Percentiles rank a stretch among this genome's conserved stretches.
These are phyloP conservation scores for Macropodus opercularis DNA, from an alignment of 2,797 vertebrate genomes.

Conservation along the genomic window DNA sequence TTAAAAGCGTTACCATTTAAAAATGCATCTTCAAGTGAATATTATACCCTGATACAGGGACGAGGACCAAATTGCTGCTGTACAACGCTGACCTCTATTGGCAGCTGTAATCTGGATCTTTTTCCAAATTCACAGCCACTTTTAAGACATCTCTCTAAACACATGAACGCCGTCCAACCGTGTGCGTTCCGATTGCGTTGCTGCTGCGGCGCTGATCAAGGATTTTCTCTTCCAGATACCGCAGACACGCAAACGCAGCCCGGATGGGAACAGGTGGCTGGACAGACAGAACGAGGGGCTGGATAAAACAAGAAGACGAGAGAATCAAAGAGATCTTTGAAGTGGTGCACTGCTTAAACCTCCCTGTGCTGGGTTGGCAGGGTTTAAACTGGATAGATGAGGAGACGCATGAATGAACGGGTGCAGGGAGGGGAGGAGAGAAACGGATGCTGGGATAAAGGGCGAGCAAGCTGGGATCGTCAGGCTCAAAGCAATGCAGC, in stretches of 20 bases:
- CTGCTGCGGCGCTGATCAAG: slow-evolving; percentile 22
- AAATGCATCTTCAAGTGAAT: not conserved
- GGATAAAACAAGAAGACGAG: slow-evolving; percentile 45
- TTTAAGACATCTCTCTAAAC: slow-evolving; percentile 18
- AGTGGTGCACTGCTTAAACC: slow-evolving; percentile 58
- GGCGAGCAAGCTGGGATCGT: slow-evolving; percentile 12
- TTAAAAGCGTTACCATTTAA: not conserved
- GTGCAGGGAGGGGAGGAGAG: slow-evolving; percentile 22
- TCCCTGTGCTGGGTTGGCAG: slow-evolving; percentile 16
- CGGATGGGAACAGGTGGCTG: slow-evolving; percentile 64
- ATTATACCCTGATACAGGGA: not conserved
- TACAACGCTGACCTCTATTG: slow-evolving; percentile 75
- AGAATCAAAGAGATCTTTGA: slow-evolving; percentile 77
- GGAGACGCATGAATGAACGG: slow-evolving; percentile 47
- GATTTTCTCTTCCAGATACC: slow-evolving; percentile 15
- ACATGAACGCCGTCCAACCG: slow-evolving; percentile 5
- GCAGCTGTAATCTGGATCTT: slow-evolving; percentile 11
- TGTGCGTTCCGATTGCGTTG: not conserved
- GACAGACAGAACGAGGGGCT: slow-evolving; percentile 10
- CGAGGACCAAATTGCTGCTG: slow-evolving; percentile 15
- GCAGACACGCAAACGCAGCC: not conserved
- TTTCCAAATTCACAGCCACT: slow-evolving; percentile 1
- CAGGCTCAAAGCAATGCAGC: not conserved
- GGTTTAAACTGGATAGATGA: slow-evolving; percentile 44
- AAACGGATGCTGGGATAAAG: not conserved